Evolutionary conservation across 2,888 invertebrate genomes (phyloP), one percentile per base, ranked within the genome.

Genomic region (Noctua janthina): DNA sequence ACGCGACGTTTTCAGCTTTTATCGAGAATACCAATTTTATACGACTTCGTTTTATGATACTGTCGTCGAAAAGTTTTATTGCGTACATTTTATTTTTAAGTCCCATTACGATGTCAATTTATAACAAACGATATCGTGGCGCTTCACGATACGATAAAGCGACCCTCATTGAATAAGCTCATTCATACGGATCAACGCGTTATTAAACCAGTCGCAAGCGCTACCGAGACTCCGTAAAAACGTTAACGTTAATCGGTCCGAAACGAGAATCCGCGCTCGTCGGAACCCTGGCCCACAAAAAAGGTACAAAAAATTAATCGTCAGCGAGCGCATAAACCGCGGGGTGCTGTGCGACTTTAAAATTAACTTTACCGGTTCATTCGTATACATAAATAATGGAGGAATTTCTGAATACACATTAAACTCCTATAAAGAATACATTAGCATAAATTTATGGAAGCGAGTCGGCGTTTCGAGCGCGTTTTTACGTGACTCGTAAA

Each of bases 341-440:
- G 93, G 93, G 94, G 94, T 92, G 93, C 94, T 92, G 93, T 90
- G 95, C 94, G 96, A 96, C 95, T 97, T 97, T 96, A 96, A 96
- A 97, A 97, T 97, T 96, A 96, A 96, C 96, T 96, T 96, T 95
- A 96, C 95, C 95, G 96, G 96, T 96, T 96, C 96, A 96, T 96
- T 96, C 96, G 96, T 95, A 96, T 95, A 96, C 96, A 96, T 96
- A 96, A 97, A 97, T 96, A 97, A 96, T 96, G 96, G 95, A 93
- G 95, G 96, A 96, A 97, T 97, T 96, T 96, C 96, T 96, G 96
- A 96, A 97, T 96, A 96, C 96, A 95, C 96, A 97, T 96, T 96
- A 96, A 97, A 96, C 96, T 96, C 96, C 96, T 96, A 97, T 97
- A 97, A 96, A 96, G 97, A 97, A 97, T 97, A 96, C 96, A 97